Base-by-base conservation (phyloP, 2,113 vertebrate species). In the Aspidoscelis tigris region DNA sequence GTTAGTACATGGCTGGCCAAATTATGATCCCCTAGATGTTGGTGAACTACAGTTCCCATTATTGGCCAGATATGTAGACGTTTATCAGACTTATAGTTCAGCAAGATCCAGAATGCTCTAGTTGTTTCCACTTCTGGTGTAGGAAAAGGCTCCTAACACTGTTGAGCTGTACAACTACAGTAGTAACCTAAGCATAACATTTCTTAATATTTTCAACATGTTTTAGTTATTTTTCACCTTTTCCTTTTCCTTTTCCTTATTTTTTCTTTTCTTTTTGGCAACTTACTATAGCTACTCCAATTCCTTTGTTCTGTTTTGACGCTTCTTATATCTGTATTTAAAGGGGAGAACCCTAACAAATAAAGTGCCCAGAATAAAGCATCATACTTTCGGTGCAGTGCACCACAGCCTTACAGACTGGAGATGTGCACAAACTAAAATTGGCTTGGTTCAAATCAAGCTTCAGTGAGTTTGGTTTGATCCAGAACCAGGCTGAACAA, bases 301-400 rank as follows among this genome's bases (percentile, higher is more conserved):
- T 55, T 5, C 7, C 10, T 1, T 50, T 9, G 8, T 50, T 65
- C 8, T 0, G 50, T 68, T 83, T 70, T 21, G 0, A 6, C 64
- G 8, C 47, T 21, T 74, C 82, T 73, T 73, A 75, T 64, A 70
- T 86, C 55, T 58, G 21, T 78, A 78, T 74, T 69, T 50, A 50
- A 50, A 50, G 47, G 47, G 47, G 47, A 6, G 47, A 6, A 50
- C 47, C 47, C 47, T 50, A 24, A 61, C 39, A 24, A 22, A 47
- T 20, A 21, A 55, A 88, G 83, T 74, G 87, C 90, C 90, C 92
- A 85, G 22, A 3, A 81, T 43, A 78, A 66, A 88, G 74, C 80
- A 0, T 3, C 80, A 16, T 0, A 86, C 68, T 82, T 82, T 80
- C 53, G 7, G 21, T 14, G 65, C 78, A 87, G 21, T 87, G 70